Evolutionary conservation across 2,888 invertebrate genomes (phyloP).

Genomic region (Dione vanillae): DNA sequence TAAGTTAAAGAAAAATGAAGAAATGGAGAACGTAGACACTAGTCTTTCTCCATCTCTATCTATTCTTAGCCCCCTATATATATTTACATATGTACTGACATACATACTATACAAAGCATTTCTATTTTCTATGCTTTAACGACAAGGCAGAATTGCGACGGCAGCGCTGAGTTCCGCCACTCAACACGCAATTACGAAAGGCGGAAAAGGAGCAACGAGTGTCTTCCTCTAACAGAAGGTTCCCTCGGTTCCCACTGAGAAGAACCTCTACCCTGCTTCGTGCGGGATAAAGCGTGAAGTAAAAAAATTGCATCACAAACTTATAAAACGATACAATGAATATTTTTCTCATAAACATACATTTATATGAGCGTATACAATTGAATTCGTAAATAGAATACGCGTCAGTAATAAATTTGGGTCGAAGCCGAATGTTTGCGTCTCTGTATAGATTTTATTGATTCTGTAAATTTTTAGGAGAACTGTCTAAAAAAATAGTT

Average conservation of each 20-base stretch:
- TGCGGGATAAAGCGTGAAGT: background rate
- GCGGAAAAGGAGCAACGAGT: background rate
- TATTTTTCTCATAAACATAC: constrained; percentile 1
- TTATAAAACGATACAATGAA: background rate
- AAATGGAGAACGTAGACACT: no score
- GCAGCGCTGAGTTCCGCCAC: no score
- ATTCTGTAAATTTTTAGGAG: constrained; percentile 6
- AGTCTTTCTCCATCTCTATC: no score
- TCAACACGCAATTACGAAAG: no score
- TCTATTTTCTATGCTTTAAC: no score
- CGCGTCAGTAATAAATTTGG: constrained; percentile 20
- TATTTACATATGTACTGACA: no score
- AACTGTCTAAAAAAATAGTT: background rate
- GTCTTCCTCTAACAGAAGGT: background rate
- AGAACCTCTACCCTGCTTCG: no score
- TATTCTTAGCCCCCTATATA: no score
- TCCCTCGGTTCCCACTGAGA: background rate
- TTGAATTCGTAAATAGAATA: constrained; percentile 8
- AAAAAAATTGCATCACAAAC: background rate
- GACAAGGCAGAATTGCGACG: no score
- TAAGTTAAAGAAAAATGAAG: no score
- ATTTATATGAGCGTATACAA: constrained; percentile 1
- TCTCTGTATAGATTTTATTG: constrained; percentile 27
- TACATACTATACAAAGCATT: no score
- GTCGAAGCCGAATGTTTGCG: constrained; percentile 26